A percentile compares a stretch with the other conserved stretches of the same genome.
These are phyloP conservation scores for Bhutanitis thaidina DNA, from an alignment of 2,888 invertebrate genomes.

Conservation along the genomic window DNA sequence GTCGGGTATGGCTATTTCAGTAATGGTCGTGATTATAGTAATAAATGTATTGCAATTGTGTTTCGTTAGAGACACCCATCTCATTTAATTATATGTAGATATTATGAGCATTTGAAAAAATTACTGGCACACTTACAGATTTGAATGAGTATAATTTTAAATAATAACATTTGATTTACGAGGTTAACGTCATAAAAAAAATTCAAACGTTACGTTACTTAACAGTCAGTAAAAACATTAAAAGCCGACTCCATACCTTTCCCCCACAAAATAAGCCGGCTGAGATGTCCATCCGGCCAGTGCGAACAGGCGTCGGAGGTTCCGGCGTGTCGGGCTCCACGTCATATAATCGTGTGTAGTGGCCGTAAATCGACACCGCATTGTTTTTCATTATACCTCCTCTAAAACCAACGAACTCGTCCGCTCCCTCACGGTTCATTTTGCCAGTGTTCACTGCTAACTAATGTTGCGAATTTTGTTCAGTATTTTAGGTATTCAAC, in stretches of 20 bases:
- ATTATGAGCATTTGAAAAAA: too few relatives aligned
- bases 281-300: not conserved
- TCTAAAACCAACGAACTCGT: not conserved
- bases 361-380: conserved; percentile 25
- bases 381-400: conserved; percentile 21
- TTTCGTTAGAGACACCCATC: too few relatives aligned
- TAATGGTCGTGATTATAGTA: too few relatives aligned
- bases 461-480: conserved; percentile 4
- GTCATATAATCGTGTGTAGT: conserved; percentile 26
- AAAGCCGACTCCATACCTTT: not conserved
- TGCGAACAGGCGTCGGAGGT: conserved; percentile 10
- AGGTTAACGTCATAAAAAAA: too few relatives aligned
- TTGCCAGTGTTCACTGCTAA: not conserved
- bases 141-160: too few relatives aligned
- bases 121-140: too few relatives aligned
- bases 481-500: not conserved
- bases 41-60: too few relatives aligned
- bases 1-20: too few relatives aligned
- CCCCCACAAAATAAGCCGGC: not conserved
- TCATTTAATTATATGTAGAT: too few relatives aligned
- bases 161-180: too few relatives aligned
- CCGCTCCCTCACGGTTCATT: conserved; percentile 10
- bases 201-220: too few relatives aligned
- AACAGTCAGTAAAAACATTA: too few relatives aligned
- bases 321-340: conserved; percentile 12